Base-by-base conservation (phyloP, 2,797 vertebrate genomes). In the Kryptopterus vitreolus region DNA sequence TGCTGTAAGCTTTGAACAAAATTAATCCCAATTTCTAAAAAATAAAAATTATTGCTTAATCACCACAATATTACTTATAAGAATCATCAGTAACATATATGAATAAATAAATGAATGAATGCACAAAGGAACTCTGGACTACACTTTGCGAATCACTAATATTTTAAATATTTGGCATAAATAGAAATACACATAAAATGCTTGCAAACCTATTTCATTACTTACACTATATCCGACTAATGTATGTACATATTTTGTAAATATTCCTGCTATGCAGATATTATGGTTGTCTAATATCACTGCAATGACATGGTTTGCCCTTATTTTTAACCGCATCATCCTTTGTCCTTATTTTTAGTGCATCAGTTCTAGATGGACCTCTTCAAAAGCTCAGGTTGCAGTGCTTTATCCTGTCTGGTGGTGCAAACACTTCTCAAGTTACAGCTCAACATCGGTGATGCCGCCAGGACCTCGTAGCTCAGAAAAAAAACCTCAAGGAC, bases 391-490 rank as follows among this genome's bases (percentile, higher is more conserved):
- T 92, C 90, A 86, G 85, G 93, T 93, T 93, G 89, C 91, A 26
- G 82, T 74, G 87, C 86, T 78, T 82, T 43, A 74, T 59, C 70
- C 85, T 74, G 61, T 46, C 65, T 76, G 58, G 72, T 77, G 82
- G 71, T 68, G 76, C 77, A 68, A 79, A 68, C 78, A 70, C 87
- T 79, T 92, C 95, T 98, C 94, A 89, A 89, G 91, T 98, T 98
- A 94, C 78, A 81, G 52, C 52, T 33, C 76, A 78, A 58, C 46
- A 63, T n/a, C 46, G 81, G 46, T 83, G 80, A 85, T 80, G 73
- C 61, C 70, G 78, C 76, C 74, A 63, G 70, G 38, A 70, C 74
- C 76, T 55, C 65, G 26, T 48, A 74, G 33, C 76, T 24, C 58
- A 63, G 24, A 63, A 71, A 59, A 50, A 50, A 57, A 48, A 53